These are phyloP conservation scores for Aphis gossypii DNA, from an alignment of 1,140 invertebrate species.

Conservation along the genomic window DNA sequence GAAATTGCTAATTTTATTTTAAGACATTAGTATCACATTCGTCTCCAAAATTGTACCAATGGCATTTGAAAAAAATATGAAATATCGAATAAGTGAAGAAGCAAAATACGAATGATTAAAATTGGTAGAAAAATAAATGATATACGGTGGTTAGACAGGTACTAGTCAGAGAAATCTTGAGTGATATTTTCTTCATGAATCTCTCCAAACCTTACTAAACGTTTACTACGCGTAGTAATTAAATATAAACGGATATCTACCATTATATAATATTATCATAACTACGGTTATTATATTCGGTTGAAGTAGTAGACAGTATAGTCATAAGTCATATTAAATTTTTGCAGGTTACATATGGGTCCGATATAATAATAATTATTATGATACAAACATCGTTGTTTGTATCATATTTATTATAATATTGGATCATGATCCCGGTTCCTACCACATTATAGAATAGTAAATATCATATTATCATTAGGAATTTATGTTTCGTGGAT, in stretches of 20 bases:
- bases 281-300: neutral
- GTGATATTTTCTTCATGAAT: neutral
- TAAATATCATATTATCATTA: neutral
- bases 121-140: neutral
- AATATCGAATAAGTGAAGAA: neutral
- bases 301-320: neutral
- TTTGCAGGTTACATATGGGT: neutral
- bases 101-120: neutral
- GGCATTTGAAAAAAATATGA: neutral
- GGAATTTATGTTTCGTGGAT: neutral
- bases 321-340: neutral
- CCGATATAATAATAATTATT: neutral
- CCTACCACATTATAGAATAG: neutral
- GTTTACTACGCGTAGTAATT: neutral
- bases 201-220: too few species aligned
- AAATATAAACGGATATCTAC: neutral
- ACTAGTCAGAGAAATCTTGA: neutral
- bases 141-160: neutral
- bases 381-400: neutral
- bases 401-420: neutral
- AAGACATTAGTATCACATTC: neutral
- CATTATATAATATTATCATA: neutral
- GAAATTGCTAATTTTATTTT: neutral
- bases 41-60: neutral
- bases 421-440: neutral